Evolutionary conservation across 2,888 invertebrate genomes (phyloP), one percentile per base, ranked within the genome.

Genomic region (Nowickia ferox): DNA sequence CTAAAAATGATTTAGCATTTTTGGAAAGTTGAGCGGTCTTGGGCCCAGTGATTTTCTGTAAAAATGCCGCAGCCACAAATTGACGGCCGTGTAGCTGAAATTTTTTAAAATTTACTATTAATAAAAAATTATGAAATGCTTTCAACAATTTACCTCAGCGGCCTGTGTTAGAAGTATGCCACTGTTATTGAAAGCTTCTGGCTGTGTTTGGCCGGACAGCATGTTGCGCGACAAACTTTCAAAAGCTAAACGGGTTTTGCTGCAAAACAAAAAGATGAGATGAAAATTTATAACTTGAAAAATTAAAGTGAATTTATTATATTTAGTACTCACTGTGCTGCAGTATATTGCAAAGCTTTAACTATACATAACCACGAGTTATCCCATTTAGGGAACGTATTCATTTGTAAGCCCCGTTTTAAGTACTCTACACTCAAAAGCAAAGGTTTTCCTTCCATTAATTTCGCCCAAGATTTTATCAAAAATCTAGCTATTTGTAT

Each of bases 401-500:
- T 85, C 44, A 84, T 77, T 13, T 84, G 40, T 30, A 74, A 51
- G 2, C 78, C 89, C 1, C 88, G 88, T 0, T 74, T 88, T 55
- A 97, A 93, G 93, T 97, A 97, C 40, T 93, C 92, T n/a, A 96
- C 95, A 0, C 97, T 96, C 0, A 95, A 94, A 0, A 96, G 94
- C 81, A 96, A 90, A 0, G 93, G 87, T 78, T 94, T 93, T 0
- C 95, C 95, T 59, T 94, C 94, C 5, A 93, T 88, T 0, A 95
- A 95, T 86, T 95, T 95, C 88, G 95, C 95, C 95, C 96, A 96
- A 1, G 95, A 94, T 93, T 97, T 97, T 88, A 97, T 95, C 17
- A 97, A 93, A 91, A 96, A 97, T 88, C 96, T 94, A 2, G 98
- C 98, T 1, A 97, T 97, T 94, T 99, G 98, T 75, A 98, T 93